A percentile compares a stretch with the other conserved stretches of the same genome.
phyloP scores from a whole-genome alignment of 2,888 invertebrate species.

The Trichogramma dendrolimi region DNA sequence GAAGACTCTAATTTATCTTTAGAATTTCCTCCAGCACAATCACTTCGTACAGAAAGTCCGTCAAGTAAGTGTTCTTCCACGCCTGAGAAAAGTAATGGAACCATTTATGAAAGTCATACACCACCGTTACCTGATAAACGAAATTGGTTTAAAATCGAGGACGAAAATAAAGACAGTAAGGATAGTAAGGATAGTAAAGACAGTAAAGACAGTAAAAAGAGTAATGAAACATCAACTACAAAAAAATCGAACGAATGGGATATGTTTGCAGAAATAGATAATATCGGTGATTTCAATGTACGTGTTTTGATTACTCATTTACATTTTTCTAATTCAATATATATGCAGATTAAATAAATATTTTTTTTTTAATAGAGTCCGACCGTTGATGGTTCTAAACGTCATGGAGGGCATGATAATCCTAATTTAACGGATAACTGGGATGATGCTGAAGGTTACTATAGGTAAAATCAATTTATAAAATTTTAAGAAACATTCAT shows the following conservation, averaged over 20 bases:
- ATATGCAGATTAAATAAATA: no score
- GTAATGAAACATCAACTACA: slow-evolving; percentile 46
- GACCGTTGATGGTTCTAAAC: slow-evolving; percentile 58
- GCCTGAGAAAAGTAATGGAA: slow-evolving; percentile 43
- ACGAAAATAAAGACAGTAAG: slow-evolving; percentile 33
- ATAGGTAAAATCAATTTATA: slow-evolving; percentile 57
- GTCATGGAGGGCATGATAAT: slow-evolving; percentile 66
- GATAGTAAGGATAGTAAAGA: slow-evolving; percentile 34
- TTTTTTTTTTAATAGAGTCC: slow-evolving; percentile 60
- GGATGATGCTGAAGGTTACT: slow-evolving; percentile 99
- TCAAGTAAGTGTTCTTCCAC: slow-evolving; percentile 37
- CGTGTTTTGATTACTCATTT: slow-evolving; percentile 41
- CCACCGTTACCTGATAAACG: slow-evolving; percentile 46
- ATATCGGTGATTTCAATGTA: slow-evolving; percentile 73
- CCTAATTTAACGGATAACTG: slow-evolving; percentile 96
- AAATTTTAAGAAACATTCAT: background rate
- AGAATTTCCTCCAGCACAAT: slow-evolving; percentile 34
- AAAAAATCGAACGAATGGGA: slow-evolving; percentile 71
- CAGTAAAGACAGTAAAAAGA: slow-evolving; percentile 43
- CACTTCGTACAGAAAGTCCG: slow-evolving; percentile 31
- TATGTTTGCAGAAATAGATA: slow-evolving; percentile 90
- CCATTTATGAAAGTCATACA: slow-evolving; percentile 46
- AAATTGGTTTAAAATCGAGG: slow-evolving; percentile 31
- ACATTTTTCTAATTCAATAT: background rate
- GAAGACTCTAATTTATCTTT: slow-evolving; percentile 56